These are phyloP conservation scores for Timema cristinae DNA, from an alignment of 2,888 invertebrate genomes.

Conservation along the genomic window DNA sequence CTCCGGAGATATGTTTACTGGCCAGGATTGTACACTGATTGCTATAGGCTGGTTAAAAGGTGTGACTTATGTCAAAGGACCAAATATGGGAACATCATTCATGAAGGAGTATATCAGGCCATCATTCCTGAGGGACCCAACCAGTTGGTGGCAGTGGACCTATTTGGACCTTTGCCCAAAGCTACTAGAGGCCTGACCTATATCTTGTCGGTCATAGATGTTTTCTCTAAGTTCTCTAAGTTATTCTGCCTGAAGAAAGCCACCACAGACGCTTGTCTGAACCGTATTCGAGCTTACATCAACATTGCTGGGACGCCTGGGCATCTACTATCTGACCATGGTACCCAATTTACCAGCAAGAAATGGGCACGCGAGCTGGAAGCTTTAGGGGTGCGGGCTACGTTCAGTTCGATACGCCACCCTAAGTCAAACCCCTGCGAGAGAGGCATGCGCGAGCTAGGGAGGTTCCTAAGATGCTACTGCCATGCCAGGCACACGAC, in stretches of 20 bases:
- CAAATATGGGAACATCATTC: background rate
- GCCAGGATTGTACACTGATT: background rate
- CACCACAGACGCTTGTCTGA: background rate
- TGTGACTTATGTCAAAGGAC: conserved; percentile 4
- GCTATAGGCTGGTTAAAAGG: background rate
- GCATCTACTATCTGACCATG: background rate
- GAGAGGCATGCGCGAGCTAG: background rate
- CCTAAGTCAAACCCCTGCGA: background rate
- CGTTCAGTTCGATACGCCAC: background rate
- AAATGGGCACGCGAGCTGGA: background rate
- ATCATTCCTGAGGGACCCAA: background rate
- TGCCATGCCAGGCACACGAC: background rate
- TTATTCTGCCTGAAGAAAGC: background rate
- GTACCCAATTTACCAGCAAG: background rate
- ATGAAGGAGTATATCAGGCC: background rate
- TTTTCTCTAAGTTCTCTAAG: background rate
- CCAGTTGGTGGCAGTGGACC: conserved; percentile 7
- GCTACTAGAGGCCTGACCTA: conserved; percentile 1
- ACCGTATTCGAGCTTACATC: background rate
- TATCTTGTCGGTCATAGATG: background rate
- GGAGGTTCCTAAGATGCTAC: background rate
- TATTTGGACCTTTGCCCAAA: conserved; percentile 6
- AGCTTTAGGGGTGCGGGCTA: background rate
- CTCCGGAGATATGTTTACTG: background rate
- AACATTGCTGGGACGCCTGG: background rate